These are phyloP conservation scores for Dufourea novaeangliae DNA, from an alignment of 1,140 invertebrate genomes.

Conservation along the genomic window DNA sequence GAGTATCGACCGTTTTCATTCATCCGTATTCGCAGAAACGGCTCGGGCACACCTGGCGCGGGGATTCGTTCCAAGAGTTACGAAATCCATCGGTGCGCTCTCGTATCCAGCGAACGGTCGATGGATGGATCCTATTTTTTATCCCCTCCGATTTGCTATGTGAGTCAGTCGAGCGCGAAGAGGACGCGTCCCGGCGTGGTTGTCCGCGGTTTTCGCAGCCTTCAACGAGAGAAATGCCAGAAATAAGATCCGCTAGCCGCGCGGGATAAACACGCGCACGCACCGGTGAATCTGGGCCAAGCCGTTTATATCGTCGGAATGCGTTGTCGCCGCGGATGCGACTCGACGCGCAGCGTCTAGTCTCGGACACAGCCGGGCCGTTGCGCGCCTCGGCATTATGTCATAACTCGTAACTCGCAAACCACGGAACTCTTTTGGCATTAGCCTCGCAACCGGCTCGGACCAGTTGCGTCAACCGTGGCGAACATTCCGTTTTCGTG, in stretches of 20 bases:
- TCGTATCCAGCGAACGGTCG: constrained; percentile 8
- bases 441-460: background rate
- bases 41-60: background rate
- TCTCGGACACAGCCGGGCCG: background rate
- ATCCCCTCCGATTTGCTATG: background rate
- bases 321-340: constrained; percentile 61
- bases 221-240: constrained; percentile 66
- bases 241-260: constrained; percentile 68
- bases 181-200: background rate
- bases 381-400: constrained; percentile 45
- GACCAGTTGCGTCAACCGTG: background rate
- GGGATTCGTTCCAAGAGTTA: constrained; percentile 20
- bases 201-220: constrained; percentile 58
- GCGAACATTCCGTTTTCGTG: background rate
- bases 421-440: constrained; percentile 45
- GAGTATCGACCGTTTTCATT: constrained; percentile 46
- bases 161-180: constrained; percentile 12
- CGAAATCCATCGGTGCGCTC: too few species aligned
- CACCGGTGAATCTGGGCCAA: constrained; percentile 68
- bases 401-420: constrained; percentile 53
- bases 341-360: constrained; percentile 22
- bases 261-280: constrained; percentile 62
- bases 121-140: background rate
- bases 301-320: constrained; percentile 69
- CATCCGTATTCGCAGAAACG: constrained; percentile 12